A percentile compares a stretch with the other conserved stretches of the same genome.
phyloP scores from a whole-genome alignment of 2,888 invertebrate species.

The Omphaloscelis lunosa region DNA sequence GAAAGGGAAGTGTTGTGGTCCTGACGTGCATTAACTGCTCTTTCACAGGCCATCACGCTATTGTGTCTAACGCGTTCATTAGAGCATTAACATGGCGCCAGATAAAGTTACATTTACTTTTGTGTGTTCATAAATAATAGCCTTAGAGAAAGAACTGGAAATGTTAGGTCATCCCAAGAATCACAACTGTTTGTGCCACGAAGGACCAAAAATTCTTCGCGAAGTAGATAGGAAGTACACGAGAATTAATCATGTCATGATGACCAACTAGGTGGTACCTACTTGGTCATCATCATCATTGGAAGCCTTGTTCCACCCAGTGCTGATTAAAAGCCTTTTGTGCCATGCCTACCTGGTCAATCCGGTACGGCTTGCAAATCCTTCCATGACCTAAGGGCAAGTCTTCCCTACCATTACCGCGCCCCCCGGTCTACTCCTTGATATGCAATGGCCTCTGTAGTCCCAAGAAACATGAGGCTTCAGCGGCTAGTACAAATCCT shows the following conservation, averaged over 20 bases:
- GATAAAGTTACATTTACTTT: background rate
- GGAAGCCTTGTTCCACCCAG: too few relatives aligned
- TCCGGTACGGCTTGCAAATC: too few relatives aligned
- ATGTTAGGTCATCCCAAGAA: background rate
- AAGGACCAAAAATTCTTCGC: background rate
- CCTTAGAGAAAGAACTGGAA: background rate
- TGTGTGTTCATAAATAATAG: background rate
- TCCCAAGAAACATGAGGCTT: too few relatives aligned
- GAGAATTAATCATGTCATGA: background rate
- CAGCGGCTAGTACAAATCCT: too few relatives aligned
- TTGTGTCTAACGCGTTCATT: conserved; percentile 16
- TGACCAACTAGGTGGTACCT: background rate
- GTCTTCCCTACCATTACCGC: too few relatives aligned
- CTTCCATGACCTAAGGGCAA: too few relatives aligned
- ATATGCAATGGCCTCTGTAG: too few relatives aligned
- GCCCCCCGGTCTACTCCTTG: too few relatives aligned
- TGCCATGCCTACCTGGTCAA: background rate
- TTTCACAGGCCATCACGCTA: conserved; percentile 7
- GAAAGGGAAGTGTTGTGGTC: background rate
- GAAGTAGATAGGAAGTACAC: background rate
- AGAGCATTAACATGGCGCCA: conserved; percentile 2
- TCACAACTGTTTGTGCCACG: background rate
- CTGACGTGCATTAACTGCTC: background rate
- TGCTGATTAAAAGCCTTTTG: background rate
- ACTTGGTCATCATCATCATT: background rate